Percentiles rank a stretch among this genome's conserved stretches.
These are phyloP conservation scores for Lipophrys pholis DNA, from an alignment of 2,113 vertebrate species.

Conservation along the genomic window DNA sequence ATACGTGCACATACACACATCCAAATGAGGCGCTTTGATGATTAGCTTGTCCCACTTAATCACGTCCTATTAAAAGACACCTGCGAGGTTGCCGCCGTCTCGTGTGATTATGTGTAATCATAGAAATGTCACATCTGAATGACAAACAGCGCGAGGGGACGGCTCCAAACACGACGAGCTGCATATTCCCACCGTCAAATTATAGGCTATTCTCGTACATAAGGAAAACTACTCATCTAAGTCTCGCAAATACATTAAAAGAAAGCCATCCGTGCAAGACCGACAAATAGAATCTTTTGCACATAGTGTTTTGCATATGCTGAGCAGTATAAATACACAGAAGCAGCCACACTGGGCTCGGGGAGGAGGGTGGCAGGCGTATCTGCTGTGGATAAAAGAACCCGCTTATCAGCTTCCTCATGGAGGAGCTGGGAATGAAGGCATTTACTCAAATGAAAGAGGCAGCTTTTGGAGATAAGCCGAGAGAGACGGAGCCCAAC, in stretches of 20 bases:
- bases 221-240: conserved; percentile 1
- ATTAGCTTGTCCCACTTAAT: conserved; percentile 79
- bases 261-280: conserved; percentile 22
- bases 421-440: conserved; percentile 78
- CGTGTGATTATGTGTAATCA: conserved; percentile 73
- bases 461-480: conserved; percentile 78
- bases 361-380: conserved; percentile 15
- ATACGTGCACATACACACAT: conserved; percentile 10
- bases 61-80: conserved; percentile 71
- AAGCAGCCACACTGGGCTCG: conserved; percentile 41
- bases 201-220: conserved; percentile 8
- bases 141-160: conserved; percentile 48
- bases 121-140: conserved; percentile 77
- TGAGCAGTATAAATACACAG: conserved; percentile 58
- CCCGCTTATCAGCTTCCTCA: conserved; percentile 80
- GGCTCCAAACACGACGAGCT: conserved; percentile 2
- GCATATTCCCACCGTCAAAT: conserved; percentile 29
- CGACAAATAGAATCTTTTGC: conserved; percentile 29
- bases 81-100: conserved; percentile 63
- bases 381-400: conserved; percentile 79
- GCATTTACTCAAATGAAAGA: conserved; percentile 82
- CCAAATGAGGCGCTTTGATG: conserved; percentile 36
- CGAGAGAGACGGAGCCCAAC: conserved; percentile 65
- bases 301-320: conserved; percentile 59
- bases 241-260: conserved; percentile 7